Percentiles rank a stretch among this genome's conserved stretches.
phyloP scores from a whole-genome alignment of 2,888 invertebrate species.

The Adelphocoris suturalis region DNA sequence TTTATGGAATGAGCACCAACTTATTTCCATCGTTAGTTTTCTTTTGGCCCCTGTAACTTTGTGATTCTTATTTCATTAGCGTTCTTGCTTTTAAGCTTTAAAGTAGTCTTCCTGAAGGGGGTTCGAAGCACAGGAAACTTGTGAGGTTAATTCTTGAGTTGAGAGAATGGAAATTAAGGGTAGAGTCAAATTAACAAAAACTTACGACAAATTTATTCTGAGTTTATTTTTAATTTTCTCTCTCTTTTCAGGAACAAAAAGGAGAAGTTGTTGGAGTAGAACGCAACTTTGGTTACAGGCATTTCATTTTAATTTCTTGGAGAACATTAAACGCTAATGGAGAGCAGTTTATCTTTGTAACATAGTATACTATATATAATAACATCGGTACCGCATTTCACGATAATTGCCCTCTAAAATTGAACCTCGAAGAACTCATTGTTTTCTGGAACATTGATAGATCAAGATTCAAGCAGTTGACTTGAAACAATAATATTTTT shows the following conservation, averaged over 20 bases:
- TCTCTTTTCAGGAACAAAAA: slow-evolving; percentile 1
- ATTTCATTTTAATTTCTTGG: background rate
- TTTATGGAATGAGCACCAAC: slow-evolving; percentile 3
- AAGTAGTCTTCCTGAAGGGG: slow-evolving; percentile 13
- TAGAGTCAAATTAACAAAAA: slow-evolving; percentile 2
- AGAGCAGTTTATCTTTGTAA: background rate
- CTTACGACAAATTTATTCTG: slow-evolving; percentile 16
- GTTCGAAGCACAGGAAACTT: slow-evolving; percentile 1
- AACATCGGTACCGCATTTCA: no score
- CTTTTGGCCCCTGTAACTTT: slow-evolving; percentile 10
- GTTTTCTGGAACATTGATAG: no score
- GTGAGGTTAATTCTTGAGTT: slow-evolving; percentile 34
- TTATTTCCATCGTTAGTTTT: slow-evolving; percentile 31
- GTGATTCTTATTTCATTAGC: slow-evolving; percentile 21
- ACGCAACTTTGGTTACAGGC: slow-evolving; percentile 20
- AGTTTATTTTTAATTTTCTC: slow-evolving; percentile 3
- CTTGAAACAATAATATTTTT: no score
- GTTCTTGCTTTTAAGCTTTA: slow-evolving; percentile 31
- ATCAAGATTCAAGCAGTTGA: no score
- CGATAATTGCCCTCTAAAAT: no score
- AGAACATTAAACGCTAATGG: background rate
- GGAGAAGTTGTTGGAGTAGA: slow-evolving; percentile 1
- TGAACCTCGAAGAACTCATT: no score
- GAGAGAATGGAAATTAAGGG: slow-evolving; percentile 26
- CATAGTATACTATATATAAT: background rate